Evolutionary conservation across 2,797 vertebrate genomes (phyloP), one percentile per base, ranked within the genome.

Genomic region (Bryconaethiops microstoma): DNA sequence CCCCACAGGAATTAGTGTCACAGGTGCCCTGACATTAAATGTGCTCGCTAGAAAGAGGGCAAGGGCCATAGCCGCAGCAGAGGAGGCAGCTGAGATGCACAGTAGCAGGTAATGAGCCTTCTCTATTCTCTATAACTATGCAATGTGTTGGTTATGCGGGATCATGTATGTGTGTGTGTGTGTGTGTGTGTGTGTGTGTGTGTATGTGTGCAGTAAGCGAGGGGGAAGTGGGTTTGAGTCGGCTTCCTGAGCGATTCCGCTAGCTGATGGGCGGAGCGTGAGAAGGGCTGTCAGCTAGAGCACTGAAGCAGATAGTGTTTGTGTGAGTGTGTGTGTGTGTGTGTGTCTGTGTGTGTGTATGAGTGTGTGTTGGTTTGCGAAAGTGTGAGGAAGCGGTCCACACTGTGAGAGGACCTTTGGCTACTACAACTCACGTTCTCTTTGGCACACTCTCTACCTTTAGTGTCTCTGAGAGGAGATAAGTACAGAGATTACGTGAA

Each of bases 201-300:
- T 63, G 50, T 70, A 64, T 84, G 59, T 69, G 45, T 79, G 75
- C 69, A 23, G 71, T 70, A n/a, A 42, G 19, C 68, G 57, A 79
- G 70, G 81, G 81, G 83, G 79, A 86, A 87, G 82, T 84, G 83
- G 80, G 78, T 84, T 86, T 84, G 76, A 82, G 83, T 79, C 75
- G 69, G 83, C 86, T 82, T 83, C 82, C 86, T 85, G 83, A 87
- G 79, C 52, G 68, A 83, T 83, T 87, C 83, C 74, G 65, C 83
- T 85, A 83, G 83, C 78, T 82, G 79, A 76, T 85, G 78, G 85
- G 85, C 62, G 83, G 86, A 78, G 86, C 83, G 19, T 85, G 67
- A 80, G 85, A 74, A 76, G 74, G 82, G 83, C 75, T 85, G 86
- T 85, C 83, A 86, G 81, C 72, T 83, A 74, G 79, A 80, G 81